phyloP scores from a whole-genome alignment of 1,140 invertebrate genomes.

The Amyelois transitella region DNA sequence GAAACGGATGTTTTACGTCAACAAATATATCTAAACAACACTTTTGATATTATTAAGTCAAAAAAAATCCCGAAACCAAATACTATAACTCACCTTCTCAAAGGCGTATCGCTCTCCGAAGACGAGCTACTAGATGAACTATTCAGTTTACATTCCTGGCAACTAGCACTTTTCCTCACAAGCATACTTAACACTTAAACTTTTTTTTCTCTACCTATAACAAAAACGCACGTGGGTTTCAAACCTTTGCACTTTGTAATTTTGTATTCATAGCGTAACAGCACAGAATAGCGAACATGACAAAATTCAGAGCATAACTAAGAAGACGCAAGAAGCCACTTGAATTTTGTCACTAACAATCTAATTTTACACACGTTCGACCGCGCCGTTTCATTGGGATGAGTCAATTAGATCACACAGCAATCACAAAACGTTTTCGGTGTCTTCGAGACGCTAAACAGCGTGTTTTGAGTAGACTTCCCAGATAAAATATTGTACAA shows the following conservation, averaged over 20 bases:
- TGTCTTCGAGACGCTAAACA: no score
- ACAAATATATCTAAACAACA: no score
- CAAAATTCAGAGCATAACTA: constrained; percentile 19
- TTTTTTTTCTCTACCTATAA: background rate
- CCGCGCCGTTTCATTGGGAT: background rate
- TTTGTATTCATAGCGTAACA: no score
- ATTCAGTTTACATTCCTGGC: constrained; percentile 47
- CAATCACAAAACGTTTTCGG: no score
- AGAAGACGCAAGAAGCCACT: constrained; percentile 6
- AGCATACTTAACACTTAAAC: constrained; percentile 15
- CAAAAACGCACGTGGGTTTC: no score
- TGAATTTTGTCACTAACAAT: constrained; percentile 32
- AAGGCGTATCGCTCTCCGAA: constrained; percentile 40
- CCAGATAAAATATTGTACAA: background rate
- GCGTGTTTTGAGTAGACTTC: background rate
- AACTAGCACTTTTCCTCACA: constrained; percentile 43
- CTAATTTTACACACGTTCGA: constrained; percentile 32
- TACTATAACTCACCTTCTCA: constrained; percentile 40
- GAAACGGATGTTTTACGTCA: no score
- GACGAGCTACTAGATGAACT: constrained; percentile 40
- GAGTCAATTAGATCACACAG: constrained; percentile 14
- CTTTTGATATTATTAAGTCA: no score
- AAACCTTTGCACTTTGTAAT: no score
- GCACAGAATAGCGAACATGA: constrained; percentile 2
- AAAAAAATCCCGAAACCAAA: no score